These are phyloP conservation scores for Maconellicoccus hirsutus DNA, from an alignment of 1,140 invertebrate species.

Conservation along the genomic window DNA sequence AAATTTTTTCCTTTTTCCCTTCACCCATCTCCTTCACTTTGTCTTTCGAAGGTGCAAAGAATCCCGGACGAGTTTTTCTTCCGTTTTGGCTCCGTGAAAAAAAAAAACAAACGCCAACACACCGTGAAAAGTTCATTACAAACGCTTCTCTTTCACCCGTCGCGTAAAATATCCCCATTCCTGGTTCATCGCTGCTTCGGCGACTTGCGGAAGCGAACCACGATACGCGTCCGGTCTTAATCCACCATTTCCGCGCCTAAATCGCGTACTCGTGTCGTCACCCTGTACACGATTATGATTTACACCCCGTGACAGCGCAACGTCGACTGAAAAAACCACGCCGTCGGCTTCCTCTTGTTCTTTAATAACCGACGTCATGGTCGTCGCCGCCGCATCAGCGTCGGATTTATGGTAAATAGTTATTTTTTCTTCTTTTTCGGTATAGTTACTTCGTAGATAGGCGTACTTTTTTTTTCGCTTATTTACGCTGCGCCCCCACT, in stretches of 20 bases:
- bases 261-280: not conserved
- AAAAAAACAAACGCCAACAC: no score
- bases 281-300: not conserved
- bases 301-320: no score
- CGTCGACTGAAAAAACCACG: no score
- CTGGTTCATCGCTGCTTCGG: not conserved
- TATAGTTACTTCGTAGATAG: no score
- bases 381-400: no score
- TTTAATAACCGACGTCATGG: no score
- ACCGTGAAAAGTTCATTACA: not conserved
- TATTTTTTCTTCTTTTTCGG: not conserved
- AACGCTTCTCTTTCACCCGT: not conserved
- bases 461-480: no score
- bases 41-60: not conserved
- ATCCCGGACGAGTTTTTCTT: not conserved
- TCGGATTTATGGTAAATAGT: conserved; percentile 4
- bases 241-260: conserved; percentile 1
- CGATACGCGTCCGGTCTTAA: not conserved
- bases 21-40: not conserved
- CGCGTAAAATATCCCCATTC: not conserved
- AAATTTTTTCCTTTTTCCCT: no score
- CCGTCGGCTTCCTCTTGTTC: no score
- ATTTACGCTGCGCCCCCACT: no score
- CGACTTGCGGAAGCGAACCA: not conserved
- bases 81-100: not conserved